Percentiles rank a stretch among this genome's conserved stretches.
These are phyloP conservation scores for Pachyseris speciosa DNA, from an alignment of 64 coral and sea anemone genomes.

Conservation along the genomic window DNA sequence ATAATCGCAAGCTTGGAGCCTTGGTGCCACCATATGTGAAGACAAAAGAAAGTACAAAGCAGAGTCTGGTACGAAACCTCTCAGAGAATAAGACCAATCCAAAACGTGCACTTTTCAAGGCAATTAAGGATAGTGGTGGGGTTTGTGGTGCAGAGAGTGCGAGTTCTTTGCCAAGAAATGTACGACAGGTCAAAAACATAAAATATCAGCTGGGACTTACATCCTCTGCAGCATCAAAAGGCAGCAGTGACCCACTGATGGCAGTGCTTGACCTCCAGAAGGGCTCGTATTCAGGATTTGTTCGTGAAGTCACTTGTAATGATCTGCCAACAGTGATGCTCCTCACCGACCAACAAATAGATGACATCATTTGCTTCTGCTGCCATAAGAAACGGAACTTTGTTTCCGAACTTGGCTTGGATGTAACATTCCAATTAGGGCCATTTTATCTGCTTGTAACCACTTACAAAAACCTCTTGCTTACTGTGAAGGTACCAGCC, in stretches of 20 bases:
- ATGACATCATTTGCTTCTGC: conserved; percentile 67
- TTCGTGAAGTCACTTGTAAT: conserved; percentile 70
- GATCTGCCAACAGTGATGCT: conserved; percentile 75
- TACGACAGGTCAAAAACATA: conserved; percentile 14
- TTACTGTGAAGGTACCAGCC: conserved; percentile 44
- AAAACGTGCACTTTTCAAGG: conserved; percentile 64
- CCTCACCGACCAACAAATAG: conserved; percentile 63
- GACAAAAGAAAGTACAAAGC: conserved; percentile 65
- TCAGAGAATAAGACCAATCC: background rate
- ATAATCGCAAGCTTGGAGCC: conserved; percentile 18
- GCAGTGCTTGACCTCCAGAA: conserved; percentile 75
- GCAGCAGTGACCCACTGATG: conserved; percentile 56
- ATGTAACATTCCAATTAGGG: conserved; percentile 70
- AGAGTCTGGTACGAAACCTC: conserved; percentile 35
- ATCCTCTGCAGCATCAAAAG: conserved; percentile 25
- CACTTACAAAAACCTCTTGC: conserved; percentile 33
- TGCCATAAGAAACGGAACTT: conserved; percentile 44
- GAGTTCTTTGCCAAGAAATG: conserved; percentile 50
- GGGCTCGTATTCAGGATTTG: conserved; percentile 37
- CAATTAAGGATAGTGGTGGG: conserved; percentile 56
- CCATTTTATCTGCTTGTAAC: conserved; percentile 62
- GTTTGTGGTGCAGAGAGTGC: conserved; percentile 40
- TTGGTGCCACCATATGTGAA: conserved; percentile 39
- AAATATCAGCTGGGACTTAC: conserved; percentile 23
- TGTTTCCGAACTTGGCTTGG: conserved; percentile 70